phyloP scores from a whole-genome alignment of 2,797 vertebrate species.

The Notolabrus celidotus region DNA sequence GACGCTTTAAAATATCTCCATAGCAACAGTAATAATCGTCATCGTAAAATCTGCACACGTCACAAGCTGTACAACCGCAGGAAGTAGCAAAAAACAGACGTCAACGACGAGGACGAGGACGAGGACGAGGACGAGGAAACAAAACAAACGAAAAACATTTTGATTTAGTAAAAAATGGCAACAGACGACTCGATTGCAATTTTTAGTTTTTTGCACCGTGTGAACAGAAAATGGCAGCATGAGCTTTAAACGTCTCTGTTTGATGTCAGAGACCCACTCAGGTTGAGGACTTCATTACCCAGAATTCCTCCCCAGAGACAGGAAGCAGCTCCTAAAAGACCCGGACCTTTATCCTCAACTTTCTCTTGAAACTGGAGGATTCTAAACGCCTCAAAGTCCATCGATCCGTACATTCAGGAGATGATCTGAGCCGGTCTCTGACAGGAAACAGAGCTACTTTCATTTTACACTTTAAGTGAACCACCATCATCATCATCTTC shows the following conservation, averaged over 20 bases:
- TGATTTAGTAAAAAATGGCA: conserved; percentile 18
- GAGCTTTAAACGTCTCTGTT: conserved; percentile 16
- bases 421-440: conserved; percentile 15
- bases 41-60: conserved; percentile 55
- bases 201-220: conserved; percentile 18
- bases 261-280: conserved; percentile 20
- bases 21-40: conserved; percentile 30
- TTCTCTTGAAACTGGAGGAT: background rate
- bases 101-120: conserved; percentile 15
- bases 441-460: conserved; percentile 37
- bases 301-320: conserved; percentile 26
- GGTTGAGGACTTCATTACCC: conserved; percentile 35
- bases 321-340: background rate
- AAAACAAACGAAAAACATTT: conserved; percentile 13
- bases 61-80: conserved; percentile 58
- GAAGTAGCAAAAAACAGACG: conserved; percentile 29
- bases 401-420: background rate
- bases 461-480: conserved; percentile 18
- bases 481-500: background rate
- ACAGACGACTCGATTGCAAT: conserved; percentile 11
- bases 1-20: conserved; percentile 24
- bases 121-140: background rate
- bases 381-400: background rate
- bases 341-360: background rate
- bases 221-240: conserved; percentile 32